A percentile compares a stretch with the other conserved stretches of the same genome.
These are phyloP conservation scores for Stegana nigrithorax DNA, from an alignment of 2,888 invertebrate species.

Conservation along the genomic window DNA sequence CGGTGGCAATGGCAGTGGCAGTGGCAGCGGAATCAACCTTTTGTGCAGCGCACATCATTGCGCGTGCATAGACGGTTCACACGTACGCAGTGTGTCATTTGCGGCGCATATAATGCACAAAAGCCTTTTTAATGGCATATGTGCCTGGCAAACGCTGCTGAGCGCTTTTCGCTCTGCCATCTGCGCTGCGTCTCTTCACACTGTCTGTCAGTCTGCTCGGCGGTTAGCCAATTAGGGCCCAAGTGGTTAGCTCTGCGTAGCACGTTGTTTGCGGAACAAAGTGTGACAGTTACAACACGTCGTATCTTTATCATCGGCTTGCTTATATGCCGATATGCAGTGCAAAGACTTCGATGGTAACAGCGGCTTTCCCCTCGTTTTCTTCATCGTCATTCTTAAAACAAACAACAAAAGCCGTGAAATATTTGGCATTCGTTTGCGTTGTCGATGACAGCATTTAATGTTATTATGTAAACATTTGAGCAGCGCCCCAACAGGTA, in stretches of 20 bases:
- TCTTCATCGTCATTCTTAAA: too few species aligned
- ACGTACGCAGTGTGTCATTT: not conserved
- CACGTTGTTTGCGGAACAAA: too few species aligned
- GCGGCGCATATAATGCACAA: not conserved
- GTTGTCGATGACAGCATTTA: conserved; percentile 56
- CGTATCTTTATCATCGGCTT: too few species aligned
- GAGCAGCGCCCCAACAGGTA: not conserved
- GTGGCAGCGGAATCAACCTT: not conserved
- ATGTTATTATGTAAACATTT: conserved; percentile 52
- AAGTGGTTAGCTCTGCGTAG: too few species aligned
- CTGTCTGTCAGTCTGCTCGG: not conserved
- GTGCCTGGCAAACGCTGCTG: not conserved
- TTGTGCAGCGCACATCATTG: not conserved
- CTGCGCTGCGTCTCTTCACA: too few species aligned
- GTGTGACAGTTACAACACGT: too few species aligned
- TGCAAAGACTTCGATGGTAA: too few species aligned
- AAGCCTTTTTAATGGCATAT: not conserved
- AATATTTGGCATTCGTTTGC: conserved; percentile 55
- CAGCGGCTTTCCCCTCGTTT: too few species aligned
- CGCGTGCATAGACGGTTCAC: not conserved
- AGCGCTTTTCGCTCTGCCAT: too few species aligned
- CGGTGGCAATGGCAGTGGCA: not conserved
- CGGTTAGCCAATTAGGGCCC: too few species aligned
- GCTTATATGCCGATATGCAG: too few species aligned
- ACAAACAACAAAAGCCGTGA: too few species aligned